These are phyloP conservation scores for Ommatoiulus sabulosus DNA, from an alignment of 2,888 invertebrate genomes.

Conservation along the genomic window DNA sequence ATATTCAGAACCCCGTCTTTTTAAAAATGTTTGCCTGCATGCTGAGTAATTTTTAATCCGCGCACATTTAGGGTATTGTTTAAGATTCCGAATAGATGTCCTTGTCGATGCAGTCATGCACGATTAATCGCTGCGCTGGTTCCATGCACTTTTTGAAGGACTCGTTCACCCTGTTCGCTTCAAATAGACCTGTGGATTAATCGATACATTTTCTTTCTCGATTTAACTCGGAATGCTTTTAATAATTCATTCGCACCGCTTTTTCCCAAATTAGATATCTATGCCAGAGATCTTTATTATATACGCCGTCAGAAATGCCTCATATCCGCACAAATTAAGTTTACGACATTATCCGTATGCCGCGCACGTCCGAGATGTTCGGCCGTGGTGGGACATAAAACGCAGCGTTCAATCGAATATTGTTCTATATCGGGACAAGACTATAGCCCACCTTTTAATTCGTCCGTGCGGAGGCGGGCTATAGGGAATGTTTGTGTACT, in stretches of 20 bases:
- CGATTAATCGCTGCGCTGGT: no score
- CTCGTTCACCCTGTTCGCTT: not conserved
- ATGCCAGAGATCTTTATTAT: constrained; percentile 7
- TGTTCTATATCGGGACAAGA: not conserved
- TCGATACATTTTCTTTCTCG: constrained; percentile 6
- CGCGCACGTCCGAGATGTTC: not conserved
- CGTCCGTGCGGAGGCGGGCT: not conserved
- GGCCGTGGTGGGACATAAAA: not conserved
- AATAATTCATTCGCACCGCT: constrained; percentile 18
- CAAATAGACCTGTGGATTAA: constrained; percentile 8
- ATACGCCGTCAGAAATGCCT: constrained; percentile 20
- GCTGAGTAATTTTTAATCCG: no score
- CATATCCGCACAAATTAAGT: constrained; percentile 35
- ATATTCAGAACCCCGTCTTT: no score
- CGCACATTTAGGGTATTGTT: no score
- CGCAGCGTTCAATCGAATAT: not conserved
- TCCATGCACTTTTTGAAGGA: not conserved
- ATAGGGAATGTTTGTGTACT: constrained; percentile 2
- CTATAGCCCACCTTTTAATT: not conserved
- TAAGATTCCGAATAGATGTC: no score
- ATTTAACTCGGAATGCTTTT: constrained; percentile 7
- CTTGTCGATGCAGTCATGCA: no score
- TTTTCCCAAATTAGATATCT: constrained; percentile 35
- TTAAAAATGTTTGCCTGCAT: no score
- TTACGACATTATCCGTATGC: constrained; percentile 1